Percentiles rank a stretch among this genome's conserved stretches.
These are phyloP conservation scores for Macrostomum lignano DNA, from an alignment of 1,140 invertebrate genomes.

Conservation along the genomic window DNA sequence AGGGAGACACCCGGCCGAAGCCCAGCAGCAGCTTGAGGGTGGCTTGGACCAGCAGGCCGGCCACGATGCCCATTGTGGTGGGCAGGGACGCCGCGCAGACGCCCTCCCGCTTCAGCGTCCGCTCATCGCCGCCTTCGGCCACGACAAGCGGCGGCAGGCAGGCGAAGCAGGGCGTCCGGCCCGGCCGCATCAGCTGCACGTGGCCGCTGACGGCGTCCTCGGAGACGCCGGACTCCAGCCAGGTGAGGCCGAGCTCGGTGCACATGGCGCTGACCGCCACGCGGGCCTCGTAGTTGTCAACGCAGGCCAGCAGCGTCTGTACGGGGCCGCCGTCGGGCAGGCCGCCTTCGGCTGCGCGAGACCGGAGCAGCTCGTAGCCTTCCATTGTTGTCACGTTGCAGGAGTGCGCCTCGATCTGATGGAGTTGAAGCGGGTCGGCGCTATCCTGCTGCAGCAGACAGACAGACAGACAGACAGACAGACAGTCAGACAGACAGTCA, in stretches of 20 bases:
- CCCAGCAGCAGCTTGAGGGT: slow-evolving; percentile 66
- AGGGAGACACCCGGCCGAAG: slow-evolving; percentile 62
- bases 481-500: too few relatives aligned
- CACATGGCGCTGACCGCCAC: slow-evolving; percentile 68
- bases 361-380: slow-evolving; percentile 67
- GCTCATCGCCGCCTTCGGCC: slow-evolving; percentile 80
- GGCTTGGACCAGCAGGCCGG: slow-evolving; percentile 88
- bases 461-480: too few relatives aligned
- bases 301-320: slow-evolving; percentile 78
- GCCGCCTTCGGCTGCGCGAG: slow-evolving; percentile 45
- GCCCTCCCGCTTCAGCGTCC: slow-evolving; percentile 74
- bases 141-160: slow-evolving; percentile 90
- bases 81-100: slow-evolving; percentile 94
- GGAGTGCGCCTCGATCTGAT: slow-evolving; percentile 61
- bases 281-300: slow-evolving; percentile 91
- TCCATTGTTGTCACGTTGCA: slow-evolving; percentile 89
- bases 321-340: slow-evolving; percentile 40
- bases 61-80: slow-evolving; percentile 92
- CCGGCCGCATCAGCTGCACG: slow-evolving; percentile 80
- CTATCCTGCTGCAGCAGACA: too few relatives aligned
- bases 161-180: slow-evolving; percentile 88
- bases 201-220: slow-evolving; percentile 98
- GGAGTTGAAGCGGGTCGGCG: too few relatives aligned
- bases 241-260: slow-evolving; percentile 26
- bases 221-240: slow-evolving; percentile 95